A percentile compares a stretch with the other conserved stretches of the same genome.
These are phyloP conservation scores for Athene noctua DNA, from an alignment of 2,113 vertebrate species.

Conservation along the genomic window DNA sequence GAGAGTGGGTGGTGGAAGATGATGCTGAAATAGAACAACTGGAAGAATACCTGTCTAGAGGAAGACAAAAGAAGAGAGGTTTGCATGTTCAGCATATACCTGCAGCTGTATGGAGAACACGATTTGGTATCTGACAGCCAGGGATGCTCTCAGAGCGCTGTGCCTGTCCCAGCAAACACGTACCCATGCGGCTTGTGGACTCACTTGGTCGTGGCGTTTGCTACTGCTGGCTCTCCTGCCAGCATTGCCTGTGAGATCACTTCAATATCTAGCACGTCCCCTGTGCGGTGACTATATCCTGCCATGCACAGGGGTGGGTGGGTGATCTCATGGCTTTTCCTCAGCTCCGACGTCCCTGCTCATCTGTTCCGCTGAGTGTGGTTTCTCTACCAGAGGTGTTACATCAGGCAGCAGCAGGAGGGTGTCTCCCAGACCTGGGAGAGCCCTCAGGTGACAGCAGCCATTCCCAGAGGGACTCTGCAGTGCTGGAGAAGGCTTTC, in stretches of 20 bases:
- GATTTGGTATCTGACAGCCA: neutral
- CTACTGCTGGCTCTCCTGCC: neutral
- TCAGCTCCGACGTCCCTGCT: neutral
- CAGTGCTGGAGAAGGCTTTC: neutral
- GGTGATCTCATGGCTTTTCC: conserved; percentile 9
- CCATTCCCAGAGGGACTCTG: neutral
- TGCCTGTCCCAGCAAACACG: rapidly evolving
- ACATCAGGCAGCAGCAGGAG: neutral
- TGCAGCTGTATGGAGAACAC: neutral
- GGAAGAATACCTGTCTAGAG: neutral
- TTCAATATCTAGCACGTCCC: neutral
- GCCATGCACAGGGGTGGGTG: neutral
- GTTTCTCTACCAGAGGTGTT: neutral
- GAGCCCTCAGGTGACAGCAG: neutral
- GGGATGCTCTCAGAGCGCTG: neutral
- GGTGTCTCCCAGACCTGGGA: neutral
- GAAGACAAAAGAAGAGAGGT: neutral
- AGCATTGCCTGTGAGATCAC: rapidly evolving
- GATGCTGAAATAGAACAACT: neutral
- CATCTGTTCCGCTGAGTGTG: rapidly evolving
- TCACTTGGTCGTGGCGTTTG: rapidly evolving
- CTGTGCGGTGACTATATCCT: neutral
- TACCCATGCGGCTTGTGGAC: neutral
- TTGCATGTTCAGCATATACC: neutral
- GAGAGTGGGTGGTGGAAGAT: neutral